phyloP scores from a whole-genome alignment of 1,140 invertebrate genomes.

The Drosophila carrolli region DNA sequence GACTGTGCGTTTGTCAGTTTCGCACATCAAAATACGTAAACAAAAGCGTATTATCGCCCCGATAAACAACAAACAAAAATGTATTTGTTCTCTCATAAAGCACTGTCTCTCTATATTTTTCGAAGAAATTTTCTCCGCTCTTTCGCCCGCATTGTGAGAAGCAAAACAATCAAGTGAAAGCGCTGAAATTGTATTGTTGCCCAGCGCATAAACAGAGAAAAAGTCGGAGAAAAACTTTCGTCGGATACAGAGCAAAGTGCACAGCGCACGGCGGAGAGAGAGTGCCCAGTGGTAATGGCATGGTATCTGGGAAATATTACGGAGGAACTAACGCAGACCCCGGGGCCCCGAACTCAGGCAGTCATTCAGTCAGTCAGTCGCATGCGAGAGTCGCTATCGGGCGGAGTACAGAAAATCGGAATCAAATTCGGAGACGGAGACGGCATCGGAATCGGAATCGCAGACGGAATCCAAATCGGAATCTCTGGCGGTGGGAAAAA shows the following conservation, averaged over 20 bases:
- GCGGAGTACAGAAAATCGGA: conserved; percentile 40
- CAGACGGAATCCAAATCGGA: conserved; percentile 31
- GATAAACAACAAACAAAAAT: conserved; percentile 73
- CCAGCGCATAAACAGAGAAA: conserved; percentile 38
- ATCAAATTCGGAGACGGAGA: not conserved
- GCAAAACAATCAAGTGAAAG: conserved; percentile 80
- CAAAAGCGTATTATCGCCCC: conserved; percentile 69
- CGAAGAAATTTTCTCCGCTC: conserved; percentile 41
- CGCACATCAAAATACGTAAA: conserved; percentile 75
- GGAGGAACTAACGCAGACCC: conserved; percentile 67
- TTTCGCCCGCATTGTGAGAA: conserved; percentile 64
- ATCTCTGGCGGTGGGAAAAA: conserved; percentile 30
- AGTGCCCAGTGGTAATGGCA: conserved; percentile 1
- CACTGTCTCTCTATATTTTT: conserved; percentile 11
- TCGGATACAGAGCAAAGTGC: conserved; percentile 74
- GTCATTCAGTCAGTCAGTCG: conserved; percentile 24
- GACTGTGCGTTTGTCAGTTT: conserved; percentile 47
- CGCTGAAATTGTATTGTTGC: conserved; percentile 63
- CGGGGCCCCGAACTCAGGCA: conserved; percentile 46
- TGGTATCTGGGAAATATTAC: conserved; percentile 63
- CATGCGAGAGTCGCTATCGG: conserved; percentile 39
- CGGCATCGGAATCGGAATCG: not conserved
- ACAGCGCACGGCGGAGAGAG: conserved; percentile 67
- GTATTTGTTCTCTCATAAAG: conserved; percentile 47
- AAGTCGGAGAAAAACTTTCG: conserved; percentile 55